A percentile compares a stretch with the other conserved stretches of the same genome.
Evolutionary conservation across 2,888 invertebrate species (phyloP).

Genomic region (Osmoderma eremita): DNA sequence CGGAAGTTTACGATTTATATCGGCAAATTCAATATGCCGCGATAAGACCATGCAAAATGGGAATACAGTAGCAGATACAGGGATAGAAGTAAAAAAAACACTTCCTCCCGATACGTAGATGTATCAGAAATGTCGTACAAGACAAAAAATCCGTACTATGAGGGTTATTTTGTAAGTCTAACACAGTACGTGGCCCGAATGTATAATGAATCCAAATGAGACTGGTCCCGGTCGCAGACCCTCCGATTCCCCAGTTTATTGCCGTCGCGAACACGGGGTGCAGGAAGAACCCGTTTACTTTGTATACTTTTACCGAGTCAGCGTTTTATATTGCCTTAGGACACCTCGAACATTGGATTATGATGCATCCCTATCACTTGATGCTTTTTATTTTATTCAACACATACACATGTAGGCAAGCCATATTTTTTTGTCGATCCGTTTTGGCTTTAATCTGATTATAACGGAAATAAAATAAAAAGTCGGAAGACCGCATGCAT

Average conservation of each 20-base stretch:
- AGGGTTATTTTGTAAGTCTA: constrained; percentile 50
- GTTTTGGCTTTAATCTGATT: not conserved
- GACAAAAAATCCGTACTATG: constrained; percentile 47
- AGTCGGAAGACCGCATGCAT: not conserved
- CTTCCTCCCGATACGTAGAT: constrained; percentile 42
- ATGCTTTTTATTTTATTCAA: not conserved
- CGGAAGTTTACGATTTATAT: constrained; percentile 39
- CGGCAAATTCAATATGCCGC: constrained; percentile 39
- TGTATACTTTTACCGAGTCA: constrained; percentile 48
- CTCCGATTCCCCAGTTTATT: constrained; percentile 44
- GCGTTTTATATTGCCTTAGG: constrained; percentile 47
- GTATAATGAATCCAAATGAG: constrained; percentile 49
- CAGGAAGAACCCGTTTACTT: constrained; percentile 48
- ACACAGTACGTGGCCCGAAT: constrained; percentile 48
- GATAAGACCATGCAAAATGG: constrained; percentile 26
- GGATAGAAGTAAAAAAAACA: constrained; percentile 37
- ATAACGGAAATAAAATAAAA: too few relatives aligned
- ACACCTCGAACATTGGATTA: constrained; percentile 28
- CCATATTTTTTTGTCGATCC: not conserved
- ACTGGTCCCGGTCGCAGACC: constrained; percentile 47
- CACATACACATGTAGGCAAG: too few relatives aligned
- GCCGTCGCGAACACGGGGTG: constrained; percentile 37
- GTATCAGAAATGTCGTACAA: constrained; percentile 44
- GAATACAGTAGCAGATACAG: constrained; percentile 3
- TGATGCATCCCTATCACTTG: constrained; percentile 19